These are phyloP conservation scores for Hirundo rustica DNA, from an alignment of 2,797 vertebrate genomes.

Conservation along the genomic window DNA sequence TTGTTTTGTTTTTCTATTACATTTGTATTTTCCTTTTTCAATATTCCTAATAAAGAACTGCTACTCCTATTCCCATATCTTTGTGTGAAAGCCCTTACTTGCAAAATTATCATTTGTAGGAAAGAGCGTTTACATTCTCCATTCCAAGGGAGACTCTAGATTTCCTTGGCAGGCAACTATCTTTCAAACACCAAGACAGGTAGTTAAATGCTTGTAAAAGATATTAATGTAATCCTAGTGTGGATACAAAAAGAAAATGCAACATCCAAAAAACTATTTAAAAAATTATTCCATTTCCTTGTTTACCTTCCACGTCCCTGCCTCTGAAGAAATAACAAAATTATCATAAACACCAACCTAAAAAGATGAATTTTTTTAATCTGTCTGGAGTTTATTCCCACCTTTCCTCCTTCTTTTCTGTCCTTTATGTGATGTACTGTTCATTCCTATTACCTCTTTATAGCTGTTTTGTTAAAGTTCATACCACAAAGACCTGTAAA, in stretches of 20 bases:
- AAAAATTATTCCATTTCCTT: conserved; percentile 32
- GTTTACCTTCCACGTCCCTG: neutral
- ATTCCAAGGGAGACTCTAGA: no score
- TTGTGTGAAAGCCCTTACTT: no score
- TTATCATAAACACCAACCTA: neutral
- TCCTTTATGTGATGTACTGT: conserved; percentile 64
- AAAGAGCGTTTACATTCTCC: no score
- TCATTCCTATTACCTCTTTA: conserved; percentile 77
- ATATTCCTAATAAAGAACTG: no score
- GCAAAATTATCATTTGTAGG: no score
- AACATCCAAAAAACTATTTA: neutral
- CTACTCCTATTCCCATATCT: no score
- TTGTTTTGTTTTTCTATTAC: no score
- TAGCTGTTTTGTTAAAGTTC: conserved; percentile 81
- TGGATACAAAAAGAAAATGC: neutral
- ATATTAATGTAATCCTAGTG: neutral
- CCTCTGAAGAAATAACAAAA: neutral
- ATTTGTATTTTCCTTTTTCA: no score
- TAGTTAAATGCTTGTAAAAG: neutral
- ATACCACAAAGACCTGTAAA: conserved; percentile 78
- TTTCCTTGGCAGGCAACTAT: no score
- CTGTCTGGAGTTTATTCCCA: conserved; percentile 65
- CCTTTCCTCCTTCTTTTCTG: conserved; percentile 49
- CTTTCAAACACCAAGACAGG: no score
- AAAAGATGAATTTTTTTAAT: conserved; percentile 68